phyloP scores from a whole-genome alignment of 1,140 invertebrate genomes.

The Brachionus rotundiformis region DNA sequence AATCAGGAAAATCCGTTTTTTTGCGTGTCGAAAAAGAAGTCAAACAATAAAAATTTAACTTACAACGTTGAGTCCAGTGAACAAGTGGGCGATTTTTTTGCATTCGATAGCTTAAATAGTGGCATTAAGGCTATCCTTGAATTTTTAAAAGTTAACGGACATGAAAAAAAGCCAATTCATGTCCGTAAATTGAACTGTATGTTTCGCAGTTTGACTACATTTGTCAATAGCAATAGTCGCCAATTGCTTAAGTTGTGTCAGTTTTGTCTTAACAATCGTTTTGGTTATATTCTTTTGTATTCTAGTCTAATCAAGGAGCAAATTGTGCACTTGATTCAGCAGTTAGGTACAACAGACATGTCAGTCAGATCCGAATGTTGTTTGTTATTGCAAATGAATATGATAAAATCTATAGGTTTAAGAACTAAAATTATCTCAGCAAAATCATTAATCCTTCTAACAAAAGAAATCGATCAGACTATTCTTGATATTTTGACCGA shows the following conservation, averaged over 20 bases:
- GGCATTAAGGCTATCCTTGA: background rate
- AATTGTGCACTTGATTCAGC: background rate
- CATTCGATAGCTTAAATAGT: background rate
- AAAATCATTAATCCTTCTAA: background rate
- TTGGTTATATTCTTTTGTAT: background rate
- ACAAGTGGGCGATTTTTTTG: background rate
- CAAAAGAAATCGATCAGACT: background rate
- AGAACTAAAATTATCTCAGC: background rate
- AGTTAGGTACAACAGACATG: background rate
- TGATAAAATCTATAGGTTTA: background rate
- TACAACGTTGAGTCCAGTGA: background rate
- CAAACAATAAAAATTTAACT: background rate
- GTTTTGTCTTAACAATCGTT: background rate
- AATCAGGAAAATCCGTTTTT: background rate
- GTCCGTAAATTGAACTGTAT: background rate
- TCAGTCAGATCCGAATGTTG: background rate
- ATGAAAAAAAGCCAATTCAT: background rate
- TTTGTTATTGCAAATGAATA: background rate
- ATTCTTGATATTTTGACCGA: background rate
- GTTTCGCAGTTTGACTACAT: background rate
- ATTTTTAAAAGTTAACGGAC: background rate
- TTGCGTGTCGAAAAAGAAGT: background rate
- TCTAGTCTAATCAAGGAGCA: background rate
- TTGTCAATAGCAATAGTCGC: background rate
- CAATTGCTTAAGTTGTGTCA: background rate